Conservation (phyloP, 2,113 vertebrate species). For the Pygoscelis antarcticus region DNA sequence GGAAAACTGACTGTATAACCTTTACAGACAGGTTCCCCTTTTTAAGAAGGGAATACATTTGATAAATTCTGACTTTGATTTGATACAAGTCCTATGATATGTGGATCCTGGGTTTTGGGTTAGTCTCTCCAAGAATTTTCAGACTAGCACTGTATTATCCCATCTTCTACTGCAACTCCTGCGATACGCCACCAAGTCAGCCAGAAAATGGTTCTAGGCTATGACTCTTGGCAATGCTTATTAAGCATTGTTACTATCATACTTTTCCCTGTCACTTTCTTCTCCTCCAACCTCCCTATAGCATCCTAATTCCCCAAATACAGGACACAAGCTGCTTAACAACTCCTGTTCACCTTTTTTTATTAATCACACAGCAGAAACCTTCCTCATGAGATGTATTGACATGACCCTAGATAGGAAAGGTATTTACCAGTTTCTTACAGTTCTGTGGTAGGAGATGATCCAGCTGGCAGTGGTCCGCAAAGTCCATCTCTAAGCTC, state of each 20-base stretch:
- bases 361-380: not conserved
- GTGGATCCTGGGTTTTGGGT: not conserved
- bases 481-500: not conserved
- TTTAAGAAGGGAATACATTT: not conserved
- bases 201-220: not conserved
- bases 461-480: not conserved
- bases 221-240: not conserved
- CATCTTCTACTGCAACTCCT: not conserved
- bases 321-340: not conserved
- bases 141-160: not conserved
- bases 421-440: not conserved
- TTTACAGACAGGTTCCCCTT: not conserved
- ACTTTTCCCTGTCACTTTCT: not conserved
- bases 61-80: not conserved
- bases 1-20: not conserved
- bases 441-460: not conserved
- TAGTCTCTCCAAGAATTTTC: not conserved
- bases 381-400: accelerated
- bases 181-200: accelerated
- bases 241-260: too few species aligned
- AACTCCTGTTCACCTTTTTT: not conserved
- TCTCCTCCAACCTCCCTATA: not conserved
- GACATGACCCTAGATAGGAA: not conserved
- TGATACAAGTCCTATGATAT: not conserved
- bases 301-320: not conserved